phyloP scores from a whole-genome alignment of 2,113 vertebrate genomes.

The Leucopternis melanops region DNA sequence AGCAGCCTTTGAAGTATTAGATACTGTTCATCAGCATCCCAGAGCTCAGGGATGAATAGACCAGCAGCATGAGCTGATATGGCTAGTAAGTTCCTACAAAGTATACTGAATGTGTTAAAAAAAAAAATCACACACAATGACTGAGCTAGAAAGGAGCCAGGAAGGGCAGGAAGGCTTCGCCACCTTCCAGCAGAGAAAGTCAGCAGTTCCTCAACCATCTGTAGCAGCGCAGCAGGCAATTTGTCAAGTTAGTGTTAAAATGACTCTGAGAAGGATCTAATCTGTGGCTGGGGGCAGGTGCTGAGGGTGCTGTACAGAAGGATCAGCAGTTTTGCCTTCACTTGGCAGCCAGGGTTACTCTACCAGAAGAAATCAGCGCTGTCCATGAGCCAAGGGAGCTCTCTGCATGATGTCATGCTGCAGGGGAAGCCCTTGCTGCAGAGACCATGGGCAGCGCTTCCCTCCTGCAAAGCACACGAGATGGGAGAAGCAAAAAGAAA shows the following conservation, averaged over 20 bases:
- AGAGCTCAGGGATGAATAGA: not conserved
- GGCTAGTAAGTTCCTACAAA: not conserved
- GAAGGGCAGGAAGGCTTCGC: not conserved
- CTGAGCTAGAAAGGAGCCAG: not conserved
- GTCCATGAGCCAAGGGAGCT: not conserved
- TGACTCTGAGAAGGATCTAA: not conserved
- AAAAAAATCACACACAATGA: not conserved
- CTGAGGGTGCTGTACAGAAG: not conserved
- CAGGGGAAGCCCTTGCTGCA: constrained; percentile 25
- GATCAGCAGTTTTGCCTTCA: not conserved
- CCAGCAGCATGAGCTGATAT: not conserved
- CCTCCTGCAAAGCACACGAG: not conserved
- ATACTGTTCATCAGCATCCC: not conserved
- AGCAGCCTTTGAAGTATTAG: not conserved
- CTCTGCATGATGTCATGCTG: not conserved
- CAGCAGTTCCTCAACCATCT: not conserved
- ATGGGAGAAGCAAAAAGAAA: not conserved
- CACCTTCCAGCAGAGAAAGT: not conserved
- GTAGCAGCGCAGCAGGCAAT: not conserved
- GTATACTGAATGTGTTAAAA: not conserved
- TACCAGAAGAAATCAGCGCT: not conserved
- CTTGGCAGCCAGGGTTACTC: constrained; percentile 31
- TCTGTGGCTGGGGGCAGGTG: not conserved
- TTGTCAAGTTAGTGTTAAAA: not conserved
- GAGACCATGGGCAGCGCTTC: not conserved